phyloP scores from a whole-genome alignment of 2,113 vertebrate genomes.

The Otus sunia region DNA sequence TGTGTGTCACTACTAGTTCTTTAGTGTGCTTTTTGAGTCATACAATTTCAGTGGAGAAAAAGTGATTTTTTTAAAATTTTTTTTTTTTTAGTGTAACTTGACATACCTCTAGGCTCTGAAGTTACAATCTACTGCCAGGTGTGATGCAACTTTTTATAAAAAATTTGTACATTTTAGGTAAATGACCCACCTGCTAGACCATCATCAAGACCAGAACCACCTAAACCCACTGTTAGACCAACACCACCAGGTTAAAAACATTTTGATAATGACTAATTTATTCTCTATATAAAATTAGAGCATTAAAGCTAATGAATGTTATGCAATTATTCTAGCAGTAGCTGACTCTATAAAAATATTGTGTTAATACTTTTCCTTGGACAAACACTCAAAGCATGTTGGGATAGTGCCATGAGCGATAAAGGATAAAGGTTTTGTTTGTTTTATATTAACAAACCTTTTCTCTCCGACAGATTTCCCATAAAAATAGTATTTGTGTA shows the following conservation, averaged over 20 bases:
- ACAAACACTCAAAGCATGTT: neutral
- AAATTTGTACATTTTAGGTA: slow-evolving; percentile 31
- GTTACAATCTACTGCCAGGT: neutral
- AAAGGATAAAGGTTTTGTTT: neutral
- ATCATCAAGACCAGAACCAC: slow-evolving; percentile 30
- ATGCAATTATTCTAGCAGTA: neutral
- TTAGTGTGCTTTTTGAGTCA: neutral
- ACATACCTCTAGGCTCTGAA: neutral
- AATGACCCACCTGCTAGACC: slow-evolving; percentile 62
- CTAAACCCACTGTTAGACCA: neutral
- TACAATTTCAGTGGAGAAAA: neutral
- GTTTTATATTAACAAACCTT: neutral
- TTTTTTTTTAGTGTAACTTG: neutral
- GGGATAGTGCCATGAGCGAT: neutral
- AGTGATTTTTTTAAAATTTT: neutral
- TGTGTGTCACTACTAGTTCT: neutral
- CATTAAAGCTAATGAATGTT: neutral
- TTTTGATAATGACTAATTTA: neutral
- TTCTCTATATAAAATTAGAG: neutral
- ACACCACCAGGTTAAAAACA: slow-evolving; percentile 43
- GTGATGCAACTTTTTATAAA: neutral
- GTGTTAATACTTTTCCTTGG: neutral
- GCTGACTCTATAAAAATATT: neutral
- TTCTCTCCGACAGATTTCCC: neutral
- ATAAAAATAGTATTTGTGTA: neutral